A percentile compares a stretch with the other conserved stretches of the same genome.
These are phyloP conservation scores for Drosophila pseudoobscura DNA, from an alignment of 1,140 invertebrate species.

Conservation along the genomic window DNA sequence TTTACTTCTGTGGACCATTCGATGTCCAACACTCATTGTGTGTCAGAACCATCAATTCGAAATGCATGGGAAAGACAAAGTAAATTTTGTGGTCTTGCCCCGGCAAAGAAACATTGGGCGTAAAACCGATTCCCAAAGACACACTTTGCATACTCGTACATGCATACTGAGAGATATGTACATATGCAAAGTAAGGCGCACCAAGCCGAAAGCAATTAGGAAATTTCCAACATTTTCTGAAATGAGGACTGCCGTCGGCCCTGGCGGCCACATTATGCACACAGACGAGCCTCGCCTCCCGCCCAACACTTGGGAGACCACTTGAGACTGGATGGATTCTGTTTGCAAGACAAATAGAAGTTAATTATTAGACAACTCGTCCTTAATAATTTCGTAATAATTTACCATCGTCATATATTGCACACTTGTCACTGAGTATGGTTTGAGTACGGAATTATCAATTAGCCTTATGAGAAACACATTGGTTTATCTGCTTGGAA, in stretches of 20 bases:
- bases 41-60: slow-evolving; percentile 33
- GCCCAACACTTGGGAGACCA: slow-evolving; percentile 14
- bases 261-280: slow-evolving; percentile 28
- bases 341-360: slow-evolving; percentile 59
- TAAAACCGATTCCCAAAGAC: background rate
- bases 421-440: slow-evolving; percentile 37
- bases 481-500: no score
- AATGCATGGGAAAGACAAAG: background rate
- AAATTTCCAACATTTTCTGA: slow-evolving; percentile 68
- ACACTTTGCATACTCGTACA: background rate
- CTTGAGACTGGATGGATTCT: slow-evolving; percentile 7
- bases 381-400: slow-evolving; percentile 56
- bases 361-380: slow-evolving; percentile 64
- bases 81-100: slow-evolving; percentile 18
- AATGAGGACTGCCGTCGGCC: slow-evolving; percentile 34
- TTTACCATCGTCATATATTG: slow-evolving; percentile 30
- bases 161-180: background rate
- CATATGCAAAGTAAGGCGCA: slow-evolving; percentile 8
- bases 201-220: slow-evolving; percentile 69
- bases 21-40: slow-evolving; percentile 13
- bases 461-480: no score
- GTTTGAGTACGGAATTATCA: no score
- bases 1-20: slow-evolving; percentile 29
- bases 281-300: slow-evolving; percentile 37
- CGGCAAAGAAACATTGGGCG: background rate